phyloP scores from a whole-genome alignment of 2,113 vertebrate species.

The Poicephalus gulielmi region DNA sequence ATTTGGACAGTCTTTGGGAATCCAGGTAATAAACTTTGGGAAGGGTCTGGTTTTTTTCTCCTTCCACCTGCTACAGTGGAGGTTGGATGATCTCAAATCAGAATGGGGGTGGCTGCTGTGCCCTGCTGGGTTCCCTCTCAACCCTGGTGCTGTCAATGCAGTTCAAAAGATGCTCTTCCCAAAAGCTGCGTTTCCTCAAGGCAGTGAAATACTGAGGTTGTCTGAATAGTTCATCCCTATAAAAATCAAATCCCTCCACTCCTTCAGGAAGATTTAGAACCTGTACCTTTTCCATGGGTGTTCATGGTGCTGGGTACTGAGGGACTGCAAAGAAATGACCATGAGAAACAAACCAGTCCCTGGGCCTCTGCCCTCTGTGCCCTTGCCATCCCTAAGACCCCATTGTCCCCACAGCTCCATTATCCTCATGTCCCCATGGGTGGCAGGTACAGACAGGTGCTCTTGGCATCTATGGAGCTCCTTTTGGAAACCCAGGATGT shows the following conservation, averaged over 20 bases:
- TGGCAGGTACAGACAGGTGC: fast-evolving
- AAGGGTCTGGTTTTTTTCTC: neutral
- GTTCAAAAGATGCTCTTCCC: neutral
- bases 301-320: neutral
- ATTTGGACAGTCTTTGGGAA: neutral
- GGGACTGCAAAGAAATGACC: neutral
- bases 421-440: neutral
- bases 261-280: neutral
- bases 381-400: too few relatives aligned
- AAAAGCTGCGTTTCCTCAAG: neutral
- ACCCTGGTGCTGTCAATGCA: neutral
- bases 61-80: neutral
- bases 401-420: fast-evolving
- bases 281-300: neutral
- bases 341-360: fast-evolving
- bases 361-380: neutral
- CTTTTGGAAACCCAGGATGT: neutral
- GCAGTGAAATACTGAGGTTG: neutral
- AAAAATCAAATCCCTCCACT: neutral
- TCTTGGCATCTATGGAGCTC: neutral
- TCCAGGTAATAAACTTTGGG: neutral
- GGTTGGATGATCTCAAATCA: neutral
- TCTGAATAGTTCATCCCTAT: neutral
- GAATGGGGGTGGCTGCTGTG: neutral
- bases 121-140: neutral